A percentile compares a stretch with the other conserved stretches of the same genome.
Evolutionary conservation across 2,888 invertebrate species (phyloP).

Genomic region (Cantharis rufa): DNA sequence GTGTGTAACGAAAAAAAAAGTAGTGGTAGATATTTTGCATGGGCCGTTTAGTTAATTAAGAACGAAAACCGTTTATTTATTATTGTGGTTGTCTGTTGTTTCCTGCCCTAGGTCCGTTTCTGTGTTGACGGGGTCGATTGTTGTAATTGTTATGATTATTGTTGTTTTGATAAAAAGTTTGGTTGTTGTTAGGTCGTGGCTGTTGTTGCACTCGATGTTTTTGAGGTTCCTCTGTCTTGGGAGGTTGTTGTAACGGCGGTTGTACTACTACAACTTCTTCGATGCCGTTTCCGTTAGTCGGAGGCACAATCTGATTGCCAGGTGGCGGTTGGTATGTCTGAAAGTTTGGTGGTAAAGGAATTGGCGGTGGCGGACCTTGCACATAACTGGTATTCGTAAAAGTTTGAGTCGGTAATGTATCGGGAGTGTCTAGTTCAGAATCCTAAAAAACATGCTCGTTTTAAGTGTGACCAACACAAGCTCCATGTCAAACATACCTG

Average conservation of each 20-base stretch:
- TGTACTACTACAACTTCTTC: constrained; percentile 44
- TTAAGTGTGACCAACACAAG: background rate
- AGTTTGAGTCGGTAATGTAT: constrained; percentile 77
- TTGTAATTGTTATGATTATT: constrained; percentile 35
- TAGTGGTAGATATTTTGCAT: background rate
- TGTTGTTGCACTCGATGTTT: constrained; percentile 36
- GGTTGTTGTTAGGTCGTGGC: constrained; percentile 40
- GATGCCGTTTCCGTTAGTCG: constrained; percentile 35
- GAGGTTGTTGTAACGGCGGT: constrained; percentile 47
- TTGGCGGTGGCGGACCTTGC: constrained; percentile 61
- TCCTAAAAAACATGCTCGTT: constrained; percentile 52
- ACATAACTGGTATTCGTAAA: constrained; percentile 84
- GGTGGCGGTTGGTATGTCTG: constrained; percentile 46
- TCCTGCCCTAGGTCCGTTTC: constrained; percentile 43
- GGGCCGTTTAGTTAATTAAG: constrained; percentile 1
- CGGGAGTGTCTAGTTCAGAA: constrained; percentile 82
- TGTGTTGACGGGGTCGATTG: constrained; percentile 44
- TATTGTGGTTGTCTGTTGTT: constrained; percentile 15
- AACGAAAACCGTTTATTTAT: constrained; percentile 17
- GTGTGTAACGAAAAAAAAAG: background rate
- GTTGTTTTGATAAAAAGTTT: constrained; percentile 51
- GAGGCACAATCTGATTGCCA: constrained; percentile 45
- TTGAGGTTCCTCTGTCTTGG: constrained; percentile 47
- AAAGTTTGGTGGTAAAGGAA: constrained; percentile 61
- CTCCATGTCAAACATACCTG: constrained; percentile 61